Percentiles rank a stretch among this genome's conserved stretches.
These are phyloP conservation scores for Sinocyclocheilus anophthalmus DNA, from an alignment of 2,113 vertebrate genomes.

Conservation along the genomic window DNA sequence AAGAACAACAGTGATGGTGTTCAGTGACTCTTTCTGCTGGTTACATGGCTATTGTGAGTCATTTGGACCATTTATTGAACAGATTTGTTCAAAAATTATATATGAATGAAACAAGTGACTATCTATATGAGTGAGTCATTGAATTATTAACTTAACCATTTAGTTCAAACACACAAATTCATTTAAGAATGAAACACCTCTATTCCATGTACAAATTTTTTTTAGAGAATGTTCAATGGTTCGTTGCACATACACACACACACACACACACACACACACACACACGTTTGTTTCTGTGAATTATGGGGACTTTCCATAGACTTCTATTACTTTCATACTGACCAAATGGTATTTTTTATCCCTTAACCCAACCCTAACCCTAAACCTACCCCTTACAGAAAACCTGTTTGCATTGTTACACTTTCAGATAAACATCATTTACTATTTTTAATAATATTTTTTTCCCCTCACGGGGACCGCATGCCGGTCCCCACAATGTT, in stretches of 20 bases:
- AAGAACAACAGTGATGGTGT: neutral
- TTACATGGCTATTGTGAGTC: neutral
- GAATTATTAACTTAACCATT: neutral
- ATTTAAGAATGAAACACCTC: neutral
- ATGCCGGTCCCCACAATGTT: too few relatives aligned
- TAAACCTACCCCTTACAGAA: too few relatives aligned
- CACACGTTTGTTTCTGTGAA: too few relatives aligned
- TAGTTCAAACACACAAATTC: neutral
- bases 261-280: too few relatives aligned
- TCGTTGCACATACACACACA: neutral
- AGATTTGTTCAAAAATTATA: neutral
- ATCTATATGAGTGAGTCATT: neutral
- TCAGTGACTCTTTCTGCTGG: neutral
- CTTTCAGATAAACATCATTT: too few relatives aligned
- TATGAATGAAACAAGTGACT: neutral
- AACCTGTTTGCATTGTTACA: too few relatives aligned
- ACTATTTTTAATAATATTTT: too few relatives aligned
- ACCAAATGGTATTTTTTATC: too few relatives aligned
- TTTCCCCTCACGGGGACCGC: too few relatives aligned
- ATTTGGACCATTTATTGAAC: neutral
- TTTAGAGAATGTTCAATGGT: neutral
- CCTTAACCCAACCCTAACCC: too few relatives aligned
- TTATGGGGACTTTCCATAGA: too few relatives aligned
- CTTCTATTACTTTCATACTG: too few relatives aligned
- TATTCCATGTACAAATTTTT: neutral